Evolutionary conservation across 2,888 invertebrate genomes (phyloP).

Genomic region (Noctua pronuba): DNA sequence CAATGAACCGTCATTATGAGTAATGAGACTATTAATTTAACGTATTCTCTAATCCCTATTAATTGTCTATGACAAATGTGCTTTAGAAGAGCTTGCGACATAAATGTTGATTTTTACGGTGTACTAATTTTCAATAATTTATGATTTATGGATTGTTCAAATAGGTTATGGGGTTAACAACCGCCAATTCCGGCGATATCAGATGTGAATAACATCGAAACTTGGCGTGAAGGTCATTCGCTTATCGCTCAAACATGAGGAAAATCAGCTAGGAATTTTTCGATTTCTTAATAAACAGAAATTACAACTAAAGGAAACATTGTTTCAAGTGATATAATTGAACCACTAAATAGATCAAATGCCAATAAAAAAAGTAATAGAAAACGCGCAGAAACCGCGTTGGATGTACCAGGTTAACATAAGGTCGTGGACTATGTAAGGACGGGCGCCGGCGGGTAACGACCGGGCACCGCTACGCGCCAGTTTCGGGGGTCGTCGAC

Average conservation of each 20-base stretch:
- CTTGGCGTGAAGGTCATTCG: slow-evolving; percentile 59
- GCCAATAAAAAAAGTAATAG: slow-evolving; percentile 44
- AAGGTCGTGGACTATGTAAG: slow-evolving; percentile 86
- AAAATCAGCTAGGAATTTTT: slow-evolving; percentile 17
- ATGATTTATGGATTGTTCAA: slow-evolving; percentile 54
- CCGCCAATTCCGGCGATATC: slow-evolving; percentile 66
- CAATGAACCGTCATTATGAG: slow-evolving; percentile 40
- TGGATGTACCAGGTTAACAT: slow-evolving; percentile 85
- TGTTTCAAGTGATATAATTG: not conserved
- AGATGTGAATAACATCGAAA: slow-evolving; percentile 61
- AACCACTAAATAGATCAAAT: slow-evolving; percentile 11
- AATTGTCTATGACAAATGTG: slow-evolving; percentile 48
- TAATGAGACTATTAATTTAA: slow-evolving; percentile 41
- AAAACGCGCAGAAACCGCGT: slow-evolving; percentile 66
- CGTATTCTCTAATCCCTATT: slow-evolving; percentile 35
- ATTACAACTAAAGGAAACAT: not conserved
- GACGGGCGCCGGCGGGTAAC: slow-evolving; percentile 85
- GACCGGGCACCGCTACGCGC: slow-evolving; percentile 89
- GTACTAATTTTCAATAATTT: slow-evolving; percentile 50
- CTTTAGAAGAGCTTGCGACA: slow-evolving; percentile 12
- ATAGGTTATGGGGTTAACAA: slow-evolving; percentile 69
- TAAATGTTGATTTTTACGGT: slow-evolving; percentile 21
- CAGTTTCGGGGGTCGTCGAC: slow-evolving; percentile 88
- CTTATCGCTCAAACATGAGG: slow-evolving; percentile 37
- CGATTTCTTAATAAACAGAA: slow-evolving; percentile 11